phyloP scores from a whole-genome alignment of 2,113 vertebrate species.

The Stigmatopora argus region DNA sequence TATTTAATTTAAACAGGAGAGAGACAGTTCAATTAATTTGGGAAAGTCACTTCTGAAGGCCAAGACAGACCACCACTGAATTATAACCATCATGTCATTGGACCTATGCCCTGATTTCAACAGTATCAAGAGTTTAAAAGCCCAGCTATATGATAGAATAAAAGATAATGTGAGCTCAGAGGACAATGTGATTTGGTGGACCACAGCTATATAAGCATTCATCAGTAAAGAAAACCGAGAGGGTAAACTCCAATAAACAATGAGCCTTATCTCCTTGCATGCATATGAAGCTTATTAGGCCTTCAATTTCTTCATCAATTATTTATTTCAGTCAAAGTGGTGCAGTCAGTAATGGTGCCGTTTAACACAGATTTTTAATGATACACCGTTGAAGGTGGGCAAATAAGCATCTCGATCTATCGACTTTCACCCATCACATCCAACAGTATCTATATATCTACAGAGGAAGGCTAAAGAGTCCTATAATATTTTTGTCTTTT shows the following conservation, averaged over 20 bases:
- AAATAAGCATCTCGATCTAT: neutral
- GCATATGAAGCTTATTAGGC: neutral
- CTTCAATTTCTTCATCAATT: neutral
- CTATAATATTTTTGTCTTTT: neutral
- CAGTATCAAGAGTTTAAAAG: neutral
- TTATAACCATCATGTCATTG: neutral
- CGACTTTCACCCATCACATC: neutral
- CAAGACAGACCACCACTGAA: neutral
- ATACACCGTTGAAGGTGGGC: neutral
- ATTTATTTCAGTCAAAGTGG: neutral
- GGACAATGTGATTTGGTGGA: neutral
- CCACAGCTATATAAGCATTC: neutral
- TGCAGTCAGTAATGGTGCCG: neutral
- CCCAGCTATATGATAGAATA: neutral
- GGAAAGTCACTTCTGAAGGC: neutral
- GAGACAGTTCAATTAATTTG: neutral
- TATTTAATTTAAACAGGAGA: neutral
- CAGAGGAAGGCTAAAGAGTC: neutral
- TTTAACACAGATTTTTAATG: neutral
- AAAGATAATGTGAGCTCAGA: neutral
- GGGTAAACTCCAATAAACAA: neutral
- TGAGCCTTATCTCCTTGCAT: neutral
- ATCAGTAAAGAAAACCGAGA: neutral
- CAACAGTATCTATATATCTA: neutral
- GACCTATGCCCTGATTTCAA: neutral